phyloP scores from a whole-genome alignment of 2,797 vertebrate species.

The Dipus sagitta region DNA sequence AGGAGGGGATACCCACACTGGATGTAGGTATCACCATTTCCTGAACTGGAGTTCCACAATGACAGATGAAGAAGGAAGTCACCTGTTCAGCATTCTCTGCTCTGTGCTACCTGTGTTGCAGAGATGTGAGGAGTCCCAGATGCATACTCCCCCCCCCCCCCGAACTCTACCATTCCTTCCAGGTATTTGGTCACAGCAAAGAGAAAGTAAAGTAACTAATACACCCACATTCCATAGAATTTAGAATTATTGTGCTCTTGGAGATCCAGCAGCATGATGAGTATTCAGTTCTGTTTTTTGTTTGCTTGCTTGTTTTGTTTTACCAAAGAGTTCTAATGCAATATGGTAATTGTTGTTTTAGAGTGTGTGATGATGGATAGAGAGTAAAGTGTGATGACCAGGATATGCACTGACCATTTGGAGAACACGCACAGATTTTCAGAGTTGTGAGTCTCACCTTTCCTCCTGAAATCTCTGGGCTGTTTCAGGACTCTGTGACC shows the following conservation, averaged over 20 bases:
- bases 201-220: no score
- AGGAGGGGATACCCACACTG: no score
- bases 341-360: background rate
- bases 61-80: background rate
- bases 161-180: background rate
- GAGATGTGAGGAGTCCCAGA: background rate
- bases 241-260: background rate
- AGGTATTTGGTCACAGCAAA: background rate
- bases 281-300: no score
- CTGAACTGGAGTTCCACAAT: no score
- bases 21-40: no score
- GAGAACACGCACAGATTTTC: background rate
- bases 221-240: background rate
- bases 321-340: background rate
- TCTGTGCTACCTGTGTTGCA: background rate
- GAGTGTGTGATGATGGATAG: no score
- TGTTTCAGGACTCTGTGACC: slow-evolving; percentile 24
- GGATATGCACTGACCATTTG: background rate
- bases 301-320: background rate
- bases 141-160: no score
- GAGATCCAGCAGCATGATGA: background rate
- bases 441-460: background rate
- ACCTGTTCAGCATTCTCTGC: background rate
- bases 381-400: background rate
- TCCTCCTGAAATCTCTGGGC: background rate